phyloP scores from a whole-genome alignment of 2,113 vertebrate genomes.

The Tetraodon nigroviridis region DNA sequence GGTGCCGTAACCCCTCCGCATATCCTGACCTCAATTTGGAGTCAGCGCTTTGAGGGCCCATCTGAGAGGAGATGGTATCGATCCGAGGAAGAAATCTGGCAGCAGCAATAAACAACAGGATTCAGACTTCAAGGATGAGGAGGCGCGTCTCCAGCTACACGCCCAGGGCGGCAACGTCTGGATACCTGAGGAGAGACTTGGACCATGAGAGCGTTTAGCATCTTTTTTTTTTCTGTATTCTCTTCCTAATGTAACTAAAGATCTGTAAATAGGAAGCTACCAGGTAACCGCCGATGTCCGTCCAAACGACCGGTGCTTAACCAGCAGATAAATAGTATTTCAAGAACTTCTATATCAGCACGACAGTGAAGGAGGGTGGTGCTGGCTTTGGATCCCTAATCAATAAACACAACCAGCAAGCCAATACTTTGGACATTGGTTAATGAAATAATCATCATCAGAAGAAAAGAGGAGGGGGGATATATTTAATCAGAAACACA shows the following conservation, averaged over 20 bases:
- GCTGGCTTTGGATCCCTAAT: slow-evolving; percentile 51
- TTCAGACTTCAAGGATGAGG: slow-evolving; percentile 68
- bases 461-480: slow-evolving; percentile 3
- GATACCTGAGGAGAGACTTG: slow-evolving; percentile 49
- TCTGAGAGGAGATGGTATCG: slow-evolving; percentile 63
- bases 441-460: slow-evolving; percentile 55
- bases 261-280: slow-evolving; percentile 38
- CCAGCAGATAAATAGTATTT: slow-evolving; percentile 52
- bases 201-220: slow-evolving; percentile 35
- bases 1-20: slow-evolving; percentile 58
- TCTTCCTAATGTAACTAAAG: slow-evolving; percentile 38
- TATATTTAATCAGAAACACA: slow-evolving; percentile 9
- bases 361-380: slow-evolving; percentile 31
- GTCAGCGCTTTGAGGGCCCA: slow-evolving; percentile 58
- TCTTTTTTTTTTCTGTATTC: slow-evolving; percentile 13
- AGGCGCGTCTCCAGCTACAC: slow-evolving; percentile 65
- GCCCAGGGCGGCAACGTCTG: slow-evolving; percentile 40
- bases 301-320: slow-evolving; percentile 37
- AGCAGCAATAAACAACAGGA: slow-evolving; percentile 70
- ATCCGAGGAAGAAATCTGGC: slow-evolving; percentile 59
- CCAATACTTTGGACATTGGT: slow-evolving; percentile 44
- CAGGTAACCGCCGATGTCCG: slow-evolving; percentile 33
- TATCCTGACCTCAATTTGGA: slow-evolving; percentile 71
- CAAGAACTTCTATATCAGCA: slow-evolving; percentile 55
- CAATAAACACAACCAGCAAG: slow-evolving; percentile 48